A percentile compares a stretch with the other conserved stretches of the same genome.
Evolutionary conservation across 2,888 invertebrate genomes (phyloP).

Genomic region (Cephus pygmeus): DNA sequence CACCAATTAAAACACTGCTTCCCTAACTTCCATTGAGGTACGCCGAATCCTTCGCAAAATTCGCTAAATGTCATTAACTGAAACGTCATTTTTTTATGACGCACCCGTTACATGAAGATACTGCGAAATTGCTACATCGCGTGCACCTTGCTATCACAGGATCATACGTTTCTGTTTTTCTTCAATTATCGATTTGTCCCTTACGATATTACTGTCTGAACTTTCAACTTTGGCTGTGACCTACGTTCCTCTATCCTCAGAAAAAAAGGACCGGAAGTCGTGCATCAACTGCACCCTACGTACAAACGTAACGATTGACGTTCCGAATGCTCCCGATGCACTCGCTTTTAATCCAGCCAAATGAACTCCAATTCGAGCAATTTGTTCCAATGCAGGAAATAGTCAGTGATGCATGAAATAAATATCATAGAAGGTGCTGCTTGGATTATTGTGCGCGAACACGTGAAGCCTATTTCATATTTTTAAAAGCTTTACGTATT

Average conservation of each 20-base stretch:
- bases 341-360: conserved; percentile 9
- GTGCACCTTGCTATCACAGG: too few species aligned
- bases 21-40: too few species aligned
- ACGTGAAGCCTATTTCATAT: neutral
- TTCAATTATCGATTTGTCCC: too few species aligned
- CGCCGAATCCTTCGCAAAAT: too few species aligned
- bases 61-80: too few species aligned
- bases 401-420: conserved; percentile 33
- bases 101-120: too few species aligned
- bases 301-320: conserved; percentile 5
- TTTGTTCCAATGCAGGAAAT: conserved; percentile 19
- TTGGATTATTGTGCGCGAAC: neutral
- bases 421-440: neutral
- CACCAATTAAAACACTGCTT: neutral
- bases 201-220: too few species aligned
- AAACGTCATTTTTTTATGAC: too few species aligned
- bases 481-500: neutral
- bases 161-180: too few species aligned
- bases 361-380: conserved; percentile 13
- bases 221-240: neutral
- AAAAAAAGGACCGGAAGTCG: conserved; percentile 16
- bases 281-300: conserved; percentile 16
- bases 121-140: too few species aligned
- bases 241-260: neutral
- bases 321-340: conserved; percentile 10